Evolutionary conservation across 2,888 invertebrate genomes (phyloP), one percentile per base, ranked within the genome.

Genomic region (Rotaria socialis): DNA sequence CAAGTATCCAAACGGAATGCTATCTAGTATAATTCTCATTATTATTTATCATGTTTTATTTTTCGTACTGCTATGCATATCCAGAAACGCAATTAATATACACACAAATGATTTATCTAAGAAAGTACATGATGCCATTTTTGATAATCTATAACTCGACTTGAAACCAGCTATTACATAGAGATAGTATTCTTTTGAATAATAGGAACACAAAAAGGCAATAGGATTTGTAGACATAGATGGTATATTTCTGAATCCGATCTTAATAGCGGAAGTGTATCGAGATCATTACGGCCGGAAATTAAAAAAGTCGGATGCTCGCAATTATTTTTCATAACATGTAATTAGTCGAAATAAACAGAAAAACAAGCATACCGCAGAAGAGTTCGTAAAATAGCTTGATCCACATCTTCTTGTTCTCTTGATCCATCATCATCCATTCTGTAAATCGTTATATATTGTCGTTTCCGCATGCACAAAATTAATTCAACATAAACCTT

Each of bases 401-500:
- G 95, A 92, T 99, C 99, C 89, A 98, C 93, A 92, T 97, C 97
- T 90, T 96, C 96, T 87, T 94, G 75, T 80, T 47, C 75, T 43
- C 24, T 10, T 2, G 43, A 94, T 50, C 90, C 90, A 85, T 95
- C 95, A 91, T 96, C 95, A 14, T 94, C 94, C 88, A 95, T 94
- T 90, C 97, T 95, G 91, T 96, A 98, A 85, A 98, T 95, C 41
- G 86, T 85, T 85, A 86, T 85, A 75, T 86, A 84, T 55, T 97
- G 95, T 92, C 96, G 96, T 90, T 95, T 95, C 90, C 95, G 94
- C 60, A 96, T 96, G 91, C 97, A 97, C 90, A 96, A 94, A 89
- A 96, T 93, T 87, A 98, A 93, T 91, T 98, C 97, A n/a, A 94
- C 93, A 91, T 96, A 96, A 6, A 98, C 93, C 89, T 96, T 95